Evolutionary conservation across 2,888 invertebrate genomes (phyloP).

Genomic region (Xestia sexstrigata): DNA sequence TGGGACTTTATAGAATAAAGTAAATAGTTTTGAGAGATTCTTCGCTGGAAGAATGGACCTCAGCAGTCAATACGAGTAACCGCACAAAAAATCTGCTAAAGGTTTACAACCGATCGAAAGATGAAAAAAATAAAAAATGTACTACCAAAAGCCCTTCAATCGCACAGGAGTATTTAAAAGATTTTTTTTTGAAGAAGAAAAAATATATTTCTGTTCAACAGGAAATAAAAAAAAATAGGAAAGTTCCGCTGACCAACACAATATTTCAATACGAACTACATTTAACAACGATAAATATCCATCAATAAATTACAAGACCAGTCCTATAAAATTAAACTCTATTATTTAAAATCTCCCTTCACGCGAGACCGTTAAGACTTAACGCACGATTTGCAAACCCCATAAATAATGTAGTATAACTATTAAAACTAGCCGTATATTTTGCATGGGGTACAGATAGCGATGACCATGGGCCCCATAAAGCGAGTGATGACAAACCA

Average conservation of each 20-base stretch:
- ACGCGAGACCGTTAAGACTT: slow-evolving; percentile 56
- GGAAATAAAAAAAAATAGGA: too few species aligned
- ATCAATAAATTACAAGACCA: slow-evolving; percentile 17
- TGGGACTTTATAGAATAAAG: too few species aligned
- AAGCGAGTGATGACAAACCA: slow-evolving; percentile 84
- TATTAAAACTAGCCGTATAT: slow-evolving; percentile 66
- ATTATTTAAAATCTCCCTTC: slow-evolving; percentile 47
- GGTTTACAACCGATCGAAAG: too few species aligned
- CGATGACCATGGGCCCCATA: slow-evolving; percentile 80
- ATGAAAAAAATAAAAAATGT: too few species aligned
- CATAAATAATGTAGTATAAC: slow-evolving; percentile 58
- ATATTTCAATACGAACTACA: neutral
- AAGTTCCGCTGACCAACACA: neutral
- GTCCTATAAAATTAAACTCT: slow-evolving; percentile 44
- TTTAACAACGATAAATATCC: neutral
- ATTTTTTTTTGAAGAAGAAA: too few species aligned
- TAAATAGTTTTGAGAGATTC: too few species aligned
- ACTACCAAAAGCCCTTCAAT: too few species aligned
- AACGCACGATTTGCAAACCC: slow-evolving; percentile 63
- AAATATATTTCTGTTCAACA: too few species aligned
- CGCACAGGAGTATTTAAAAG: neutral
- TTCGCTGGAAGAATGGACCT: too few species aligned
- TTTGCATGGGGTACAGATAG: slow-evolving; percentile 67
- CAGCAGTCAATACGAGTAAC: too few species aligned
- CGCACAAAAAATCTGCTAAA: too few species aligned